phyloP scores from a whole-genome alignment of 2,888 invertebrate species.

The Neoscelio sp. region DNA sequence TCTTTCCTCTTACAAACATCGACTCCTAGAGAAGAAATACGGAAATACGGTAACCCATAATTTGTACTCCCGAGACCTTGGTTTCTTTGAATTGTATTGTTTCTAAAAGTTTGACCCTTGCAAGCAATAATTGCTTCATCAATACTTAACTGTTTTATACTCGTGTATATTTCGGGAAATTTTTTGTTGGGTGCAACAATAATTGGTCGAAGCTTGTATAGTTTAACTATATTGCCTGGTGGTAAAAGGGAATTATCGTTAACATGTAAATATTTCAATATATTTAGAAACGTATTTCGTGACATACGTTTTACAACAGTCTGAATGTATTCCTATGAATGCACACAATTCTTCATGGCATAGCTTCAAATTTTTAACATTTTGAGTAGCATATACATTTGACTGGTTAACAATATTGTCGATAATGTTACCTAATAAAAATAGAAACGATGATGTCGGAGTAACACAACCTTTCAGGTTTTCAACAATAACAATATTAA shows the following conservation, averaged over 20 bases:
- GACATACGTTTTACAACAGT: conserved; percentile 5
- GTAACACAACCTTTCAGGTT: conserved; percentile 11
- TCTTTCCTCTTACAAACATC: conserved; percentile 36
- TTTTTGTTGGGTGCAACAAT: conserved; percentile 17
- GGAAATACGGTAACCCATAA: conserved; percentile 24
- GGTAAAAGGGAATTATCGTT: conserved; percentile 16
- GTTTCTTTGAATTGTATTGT: conserved; percentile 32
- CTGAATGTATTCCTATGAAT: conserved; percentile 5
- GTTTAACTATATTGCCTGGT: conserved; percentile 16
- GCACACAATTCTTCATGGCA: background rate
- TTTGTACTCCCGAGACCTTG: conserved; percentile 7
- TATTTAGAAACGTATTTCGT: background rate
- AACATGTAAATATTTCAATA: background rate
- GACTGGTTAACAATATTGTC: conserved; percentile 16
- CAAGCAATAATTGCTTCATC: conserved; percentile 32
- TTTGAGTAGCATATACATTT: conserved; percentile 15
- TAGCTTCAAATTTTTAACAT: background rate
- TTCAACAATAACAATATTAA: conserved; percentile 2
- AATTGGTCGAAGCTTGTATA: conserved; percentile 29
- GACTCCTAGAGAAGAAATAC: conserved; percentile 15
- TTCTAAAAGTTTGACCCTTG: conserved; percentile 22
- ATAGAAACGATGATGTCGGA: conserved; percentile 6
- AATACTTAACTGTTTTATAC: conserved; percentile 14
- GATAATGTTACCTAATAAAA: background rate
- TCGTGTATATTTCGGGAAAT: conserved; percentile 15